Evolutionary conservation across 2,888 invertebrate genomes (phyloP).

Genomic region (Fragum whitleyi): DNA sequence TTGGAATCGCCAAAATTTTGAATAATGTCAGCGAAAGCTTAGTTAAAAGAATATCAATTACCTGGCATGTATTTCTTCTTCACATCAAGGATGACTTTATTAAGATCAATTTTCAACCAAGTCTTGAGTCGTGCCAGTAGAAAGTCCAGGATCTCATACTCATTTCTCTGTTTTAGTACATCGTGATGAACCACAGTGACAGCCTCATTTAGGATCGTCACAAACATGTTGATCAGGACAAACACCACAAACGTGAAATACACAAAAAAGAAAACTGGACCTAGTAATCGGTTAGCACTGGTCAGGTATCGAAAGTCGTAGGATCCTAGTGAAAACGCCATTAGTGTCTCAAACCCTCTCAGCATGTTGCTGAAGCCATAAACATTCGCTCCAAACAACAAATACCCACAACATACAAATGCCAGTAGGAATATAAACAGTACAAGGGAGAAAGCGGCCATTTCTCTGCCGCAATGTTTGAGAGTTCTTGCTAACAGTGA

Average conservation of each 20-base stretch:
- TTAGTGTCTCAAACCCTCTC: conserved; percentile 69
- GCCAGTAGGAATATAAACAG: conserved; percentile 81
- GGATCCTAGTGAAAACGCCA: conserved; percentile 70
- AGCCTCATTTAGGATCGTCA: conserved; percentile 83
- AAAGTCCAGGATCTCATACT: conserved; percentile 83
- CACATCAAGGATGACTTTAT: conserved; percentile 56
- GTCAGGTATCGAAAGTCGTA: conserved; percentile 60
- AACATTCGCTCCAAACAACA: conserved; percentile 72
- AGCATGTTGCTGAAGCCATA: conserved; percentile 66
- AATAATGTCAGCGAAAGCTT: too few species aligned
- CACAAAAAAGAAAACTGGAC: conserved; percentile 80
- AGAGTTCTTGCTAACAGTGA: conserved; percentile 84
- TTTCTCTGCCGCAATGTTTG: conserved; percentile 79
- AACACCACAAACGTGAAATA: conserved; percentile 80
- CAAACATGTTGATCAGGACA: conserved; percentile 83
- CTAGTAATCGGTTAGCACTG: conserved; percentile 68
- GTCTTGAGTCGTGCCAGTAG: conserved; percentile 73
- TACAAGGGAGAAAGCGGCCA: conserved; percentile 84
- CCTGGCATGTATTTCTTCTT: conserved; percentile 66
- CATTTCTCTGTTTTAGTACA: conserved; percentile 79
- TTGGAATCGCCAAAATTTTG: too few species aligned
- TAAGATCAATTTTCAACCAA: conserved; percentile 74
- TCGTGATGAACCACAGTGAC: conserved; percentile 80
- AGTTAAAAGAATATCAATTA: too few species aligned
- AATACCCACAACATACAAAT: conserved; percentile 76